phyloP scores from a whole-genome alignment of 2,797 vertebrate genomes.

The Semotilus atromaculatus region DNA sequence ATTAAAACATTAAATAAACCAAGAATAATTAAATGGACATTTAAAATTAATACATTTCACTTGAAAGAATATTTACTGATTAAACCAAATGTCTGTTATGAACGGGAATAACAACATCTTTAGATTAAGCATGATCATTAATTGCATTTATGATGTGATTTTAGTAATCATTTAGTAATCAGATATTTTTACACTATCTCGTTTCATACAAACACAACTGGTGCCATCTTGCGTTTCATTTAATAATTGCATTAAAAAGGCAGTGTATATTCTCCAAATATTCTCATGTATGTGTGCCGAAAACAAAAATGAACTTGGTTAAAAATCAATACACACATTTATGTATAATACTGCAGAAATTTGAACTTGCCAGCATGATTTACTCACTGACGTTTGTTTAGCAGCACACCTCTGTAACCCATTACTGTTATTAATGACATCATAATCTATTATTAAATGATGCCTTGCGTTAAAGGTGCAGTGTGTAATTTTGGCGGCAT shows the following conservation, averaged over 20 bases:
- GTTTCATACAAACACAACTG: neutral
- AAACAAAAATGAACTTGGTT: too few species aligned
- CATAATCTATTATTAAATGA: too few species aligned
- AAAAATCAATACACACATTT: too few species aligned
- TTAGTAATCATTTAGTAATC: neutral
- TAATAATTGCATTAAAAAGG: neutral
- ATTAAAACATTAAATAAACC: neutral
- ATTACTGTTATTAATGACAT: too few species aligned
- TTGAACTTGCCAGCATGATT: too few species aligned
- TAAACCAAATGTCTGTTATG: too few species aligned
- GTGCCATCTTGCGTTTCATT: neutral
- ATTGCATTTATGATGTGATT: neutral
- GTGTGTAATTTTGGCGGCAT: too few species aligned
- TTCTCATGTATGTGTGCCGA: too few species aligned
- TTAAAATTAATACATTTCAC: neutral
- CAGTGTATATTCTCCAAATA: neutral
- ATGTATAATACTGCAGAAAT: too few species aligned
- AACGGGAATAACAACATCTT: neutral
- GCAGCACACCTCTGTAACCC: too few species aligned
- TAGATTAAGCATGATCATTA: neutral
- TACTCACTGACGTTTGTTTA: too few species aligned
- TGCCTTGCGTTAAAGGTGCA: too few species aligned
- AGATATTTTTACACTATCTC: neutral
- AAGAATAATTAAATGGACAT: neutral
- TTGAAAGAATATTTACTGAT: neutral